A percentile compares a stretch with the other conserved stretches of the same genome.
These are phyloP conservation scores for Kryptopterus vitreolus DNA, from an alignment of 2,797 vertebrate genomes.

Conservation along the genomic window DNA sequence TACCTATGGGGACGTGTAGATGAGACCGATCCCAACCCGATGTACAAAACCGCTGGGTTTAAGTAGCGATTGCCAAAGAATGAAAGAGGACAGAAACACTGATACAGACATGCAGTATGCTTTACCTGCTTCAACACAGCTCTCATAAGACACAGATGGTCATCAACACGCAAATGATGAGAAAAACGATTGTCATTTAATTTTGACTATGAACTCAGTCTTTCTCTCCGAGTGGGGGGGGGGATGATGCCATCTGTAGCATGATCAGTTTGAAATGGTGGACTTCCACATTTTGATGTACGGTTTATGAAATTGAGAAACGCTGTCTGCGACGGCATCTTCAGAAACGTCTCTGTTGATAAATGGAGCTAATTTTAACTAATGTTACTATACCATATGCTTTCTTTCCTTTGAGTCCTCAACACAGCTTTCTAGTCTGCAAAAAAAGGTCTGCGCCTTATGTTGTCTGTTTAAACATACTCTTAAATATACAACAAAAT, in stretches of 20 bases:
- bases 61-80: slow-evolving; percentile 56
- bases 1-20: slow-evolving; percentile 69
- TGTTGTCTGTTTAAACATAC: neutral
- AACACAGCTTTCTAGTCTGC: slow-evolving; percentile 30
- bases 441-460: slow-evolving; percentile 30
- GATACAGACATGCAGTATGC: slow-evolving; percentile 22
- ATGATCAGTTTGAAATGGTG: slow-evolving; percentile 34
- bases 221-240: slow-evolving; percentile 17
- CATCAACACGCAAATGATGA: slow-evolving; percentile 55
- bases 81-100: slow-evolving; percentile 12
- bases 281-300: slow-evolving; percentile 47
- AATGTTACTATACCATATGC: slow-evolving; percentile 48
- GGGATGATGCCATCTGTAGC: slow-evolving; percentile 46
- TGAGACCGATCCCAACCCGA: slow-evolving; percentile 69
- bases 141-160: slow-evolving; percentile 47
- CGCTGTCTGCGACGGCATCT: slow-evolving; percentile 40
- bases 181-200: slow-evolving; percentile 48
- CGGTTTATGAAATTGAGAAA: slow-evolving; percentile 31
- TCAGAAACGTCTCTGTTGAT: slow-evolving; percentile 44
- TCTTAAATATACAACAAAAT: neutral
- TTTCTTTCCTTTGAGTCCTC: slow-evolving; percentile 34
- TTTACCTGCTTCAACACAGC: slow-evolving; percentile 40
- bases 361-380: slow-evolving; percentile 51
- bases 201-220: slow-evolving; percentile 47
- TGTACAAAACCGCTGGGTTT: slow-evolving; percentile 67